A percentile compares a stretch with the other conserved stretches of the same genome.
These are phyloP conservation scores for Embiotoca jacksoni DNA, from an alignment of 2,113 vertebrate genomes.

Conservation along the genomic window DNA sequence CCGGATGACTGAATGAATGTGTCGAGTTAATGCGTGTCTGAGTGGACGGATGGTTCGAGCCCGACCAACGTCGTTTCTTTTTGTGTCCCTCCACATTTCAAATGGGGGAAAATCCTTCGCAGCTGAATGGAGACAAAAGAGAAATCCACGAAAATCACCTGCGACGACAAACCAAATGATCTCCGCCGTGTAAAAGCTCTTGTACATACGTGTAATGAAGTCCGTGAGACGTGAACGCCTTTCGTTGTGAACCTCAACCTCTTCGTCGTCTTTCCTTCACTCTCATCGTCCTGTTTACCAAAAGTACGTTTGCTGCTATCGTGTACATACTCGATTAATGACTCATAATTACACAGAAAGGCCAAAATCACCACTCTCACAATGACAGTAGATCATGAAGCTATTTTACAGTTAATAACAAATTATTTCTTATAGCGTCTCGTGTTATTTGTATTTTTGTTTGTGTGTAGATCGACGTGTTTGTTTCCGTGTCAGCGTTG, in stretches of 20 bases:
- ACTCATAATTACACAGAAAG: slow-evolving; percentile 69
- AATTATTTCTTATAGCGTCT: slow-evolving; percentile 74
- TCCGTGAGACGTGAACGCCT: slow-evolving; percentile 60
- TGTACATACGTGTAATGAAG: slow-evolving; percentile 83
- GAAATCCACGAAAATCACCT: background rate
- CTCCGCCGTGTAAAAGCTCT: slow-evolving; percentile 49
- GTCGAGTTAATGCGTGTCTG: slow-evolving; percentile 39
- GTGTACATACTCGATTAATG: slow-evolving; percentile 79
- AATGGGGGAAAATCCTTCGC: background rate
- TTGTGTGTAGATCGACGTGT: slow-evolving; percentile 56
- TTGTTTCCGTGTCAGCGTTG: slow-evolving; percentile 20
- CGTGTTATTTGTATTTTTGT: slow-evolving; percentile 60
- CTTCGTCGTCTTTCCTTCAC: slow-evolving; percentile 46
- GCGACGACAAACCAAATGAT: slow-evolving; percentile 67
- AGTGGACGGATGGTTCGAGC: slow-evolving; percentile 53
- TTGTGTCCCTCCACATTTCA: slow-evolving; percentile 24
- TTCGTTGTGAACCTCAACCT: slow-evolving; percentile 76
- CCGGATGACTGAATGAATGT: slow-evolving; percentile 34
- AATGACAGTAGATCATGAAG: slow-evolving; percentile 68
- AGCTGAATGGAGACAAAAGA: background rate
- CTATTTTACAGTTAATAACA: slow-evolving; percentile 72
- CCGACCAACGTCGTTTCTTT: too few species aligned
- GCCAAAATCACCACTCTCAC: slow-evolving; percentile 62
- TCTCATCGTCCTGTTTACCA: slow-evolving; percentile 77
- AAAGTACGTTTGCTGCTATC: slow-evolving; percentile 87